Evolutionary conservation across 2,888 invertebrate species (phyloP).

Genomic region (Philereme transversata): DNA sequence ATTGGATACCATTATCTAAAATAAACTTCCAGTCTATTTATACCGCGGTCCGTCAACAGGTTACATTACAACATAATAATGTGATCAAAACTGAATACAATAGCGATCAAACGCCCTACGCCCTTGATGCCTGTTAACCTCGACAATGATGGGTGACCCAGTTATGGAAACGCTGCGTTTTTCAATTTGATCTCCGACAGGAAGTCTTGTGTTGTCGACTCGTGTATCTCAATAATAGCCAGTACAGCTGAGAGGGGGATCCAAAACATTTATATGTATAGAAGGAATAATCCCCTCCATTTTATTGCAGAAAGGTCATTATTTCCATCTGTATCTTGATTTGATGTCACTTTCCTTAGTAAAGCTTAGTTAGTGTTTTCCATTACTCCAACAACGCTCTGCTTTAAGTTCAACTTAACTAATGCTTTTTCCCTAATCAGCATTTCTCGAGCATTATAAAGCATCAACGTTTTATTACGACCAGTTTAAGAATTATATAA

Average conservation of each 20-base stretch:
- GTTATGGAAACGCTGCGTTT: slow-evolving; percentile 56
- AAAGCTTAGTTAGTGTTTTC: no score
- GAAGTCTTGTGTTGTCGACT: slow-evolving; percentile 39
- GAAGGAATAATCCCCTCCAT: no score
- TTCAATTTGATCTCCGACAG: slow-evolving; percentile 51
- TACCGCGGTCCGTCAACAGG: slow-evolving; percentile 16
- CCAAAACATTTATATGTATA: no score
- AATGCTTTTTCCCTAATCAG: slow-evolving; percentile 38
- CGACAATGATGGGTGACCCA: slow-evolving; percentile 52
- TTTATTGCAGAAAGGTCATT: no score
- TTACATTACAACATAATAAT: slow-evolving; percentile 16
- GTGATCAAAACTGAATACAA: slow-evolving; percentile 24
- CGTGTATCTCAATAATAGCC: slow-evolving; percentile 10
- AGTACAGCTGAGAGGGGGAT: neutral
- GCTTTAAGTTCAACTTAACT: neutral
- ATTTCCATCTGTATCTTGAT: no score
- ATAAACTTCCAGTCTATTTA: slow-evolving; percentile 19
- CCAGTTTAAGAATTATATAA: slow-evolving; percentile 63
- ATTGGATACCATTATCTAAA: slow-evolving; percentile 17
- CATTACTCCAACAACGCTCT: neutral
- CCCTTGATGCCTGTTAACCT: slow-evolving; percentile 63
- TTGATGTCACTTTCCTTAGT: no score
- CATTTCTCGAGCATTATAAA: slow-evolving; percentile 46
- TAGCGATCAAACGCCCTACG: slow-evolving; percentile 34
- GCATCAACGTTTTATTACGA: slow-evolving; percentile 50